Conservation (phyloP, 2,113 vertebrate genomes). For the Cyanistes caeruleus region DNA sequence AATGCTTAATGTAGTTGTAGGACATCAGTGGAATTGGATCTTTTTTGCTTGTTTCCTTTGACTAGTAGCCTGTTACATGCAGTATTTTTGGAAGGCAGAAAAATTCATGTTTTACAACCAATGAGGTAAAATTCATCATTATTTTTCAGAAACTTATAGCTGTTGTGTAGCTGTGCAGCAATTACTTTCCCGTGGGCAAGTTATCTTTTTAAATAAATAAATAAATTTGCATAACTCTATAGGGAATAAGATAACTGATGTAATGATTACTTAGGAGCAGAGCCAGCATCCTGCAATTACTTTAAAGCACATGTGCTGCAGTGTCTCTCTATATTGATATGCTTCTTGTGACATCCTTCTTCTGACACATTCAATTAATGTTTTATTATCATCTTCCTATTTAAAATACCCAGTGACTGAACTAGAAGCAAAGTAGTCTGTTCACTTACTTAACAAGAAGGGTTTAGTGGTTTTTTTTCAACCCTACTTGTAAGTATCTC, state of each 20-base stretch:
- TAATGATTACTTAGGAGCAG: constrained; percentile 73
- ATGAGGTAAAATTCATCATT: not conserved
- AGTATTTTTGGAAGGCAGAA: not conserved
- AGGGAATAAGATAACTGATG: constrained; percentile 69
- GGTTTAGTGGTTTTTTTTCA: constrained; percentile 21
- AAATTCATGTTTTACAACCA: not conserved
- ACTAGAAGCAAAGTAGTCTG: constrained; percentile 4
- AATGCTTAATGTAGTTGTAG: not conserved
- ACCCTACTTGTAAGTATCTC: not conserved
- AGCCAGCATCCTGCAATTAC: constrained; percentile 72
- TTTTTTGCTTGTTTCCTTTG: not conserved
- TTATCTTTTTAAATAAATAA: constrained; percentile 71
- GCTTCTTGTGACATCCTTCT: constrained; percentile 61
- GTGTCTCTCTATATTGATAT: constrained; percentile 50
- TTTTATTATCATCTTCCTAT: constrained; percentile 67
- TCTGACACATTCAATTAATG: constrained; percentile 73
- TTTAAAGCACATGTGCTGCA: constrained; percentile 57
- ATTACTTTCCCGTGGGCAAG: constrained; percentile 60
- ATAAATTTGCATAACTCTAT: constrained; percentile 54
- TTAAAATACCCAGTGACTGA: not conserved
- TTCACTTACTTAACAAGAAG: constrained; percentile 34
- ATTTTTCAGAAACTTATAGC: constrained; percentile 19
- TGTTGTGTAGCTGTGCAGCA: not conserved
- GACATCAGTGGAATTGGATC: not conserved
- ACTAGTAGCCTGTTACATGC: not conserved